Evolutionary conservation across 1,140 invertebrate genomes (phyloP), one percentile per base, ranked within the genome.

Genomic region (Sycophila sp.): DNA sequence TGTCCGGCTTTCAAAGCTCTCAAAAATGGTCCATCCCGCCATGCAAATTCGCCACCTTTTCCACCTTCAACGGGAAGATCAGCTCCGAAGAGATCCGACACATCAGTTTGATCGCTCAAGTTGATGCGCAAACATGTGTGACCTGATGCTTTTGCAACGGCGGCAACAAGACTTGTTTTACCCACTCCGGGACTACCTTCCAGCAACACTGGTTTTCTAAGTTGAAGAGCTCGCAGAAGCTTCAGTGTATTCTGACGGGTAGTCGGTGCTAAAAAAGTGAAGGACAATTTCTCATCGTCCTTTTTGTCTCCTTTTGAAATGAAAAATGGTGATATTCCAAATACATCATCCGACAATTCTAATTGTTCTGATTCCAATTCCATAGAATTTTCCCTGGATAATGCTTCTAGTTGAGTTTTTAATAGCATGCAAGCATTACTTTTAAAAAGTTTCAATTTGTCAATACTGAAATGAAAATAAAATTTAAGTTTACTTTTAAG

Each of bases 151-250:
- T 92, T 93, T 0, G 97, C 97, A 17, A 99, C 87, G n/a, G 96
- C 96, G 53, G 92, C 91, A 2, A 99, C 92, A 49, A 99, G 87
- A 79, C 95, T 98, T 0, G 98, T 99, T 87, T 99, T 99, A 4
- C 98, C 98, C 40, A 99, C 97, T 4, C 98, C 97, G 2, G 98
- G 98, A 81, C 95, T 96, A 15, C 98, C 98, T 89, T 99, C 98
- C 30, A 99, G 82, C 55, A 99, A 88, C 60, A 99, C 91, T 0
- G 98, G 97, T 81, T 97, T 96, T 49, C 90, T 90, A 62, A 99
- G 84, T 68, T 98, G 95, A 72, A 99, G 85, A 0, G 93, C 96
- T 71, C 97, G 89, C 28, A 99, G 82, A 22, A 99, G 77, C 76
- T 96, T 89, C 28, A 96, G 85, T 2, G 93, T 90, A 88, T 99